phyloP scores from a whole-genome alignment of 2,888 invertebrate genomes.

The Galeruca laticollis region DNA sequence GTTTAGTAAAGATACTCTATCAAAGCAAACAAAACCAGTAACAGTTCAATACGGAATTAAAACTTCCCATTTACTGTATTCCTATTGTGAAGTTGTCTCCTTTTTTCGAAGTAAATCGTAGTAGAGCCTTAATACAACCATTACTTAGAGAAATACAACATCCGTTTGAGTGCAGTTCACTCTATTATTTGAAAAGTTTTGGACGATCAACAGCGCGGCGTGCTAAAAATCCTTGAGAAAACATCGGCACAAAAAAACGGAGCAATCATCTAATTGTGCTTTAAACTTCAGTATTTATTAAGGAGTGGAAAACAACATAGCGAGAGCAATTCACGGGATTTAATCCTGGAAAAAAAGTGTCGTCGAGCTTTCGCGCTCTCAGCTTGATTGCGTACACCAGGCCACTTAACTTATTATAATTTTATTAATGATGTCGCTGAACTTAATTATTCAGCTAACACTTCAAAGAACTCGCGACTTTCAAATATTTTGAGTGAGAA shows the following conservation, averaged over 20 bases:
- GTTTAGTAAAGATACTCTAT: neutral
- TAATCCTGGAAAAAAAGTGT: slow-evolving; percentile 25
- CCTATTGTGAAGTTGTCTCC: neutral
- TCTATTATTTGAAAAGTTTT: slow-evolving; percentile 6
- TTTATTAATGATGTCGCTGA: slow-evolving; percentile 44
- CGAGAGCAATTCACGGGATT: slow-evolving; percentile 24
- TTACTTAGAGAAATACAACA: slow-evolving; percentile 9
- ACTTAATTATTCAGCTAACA: slow-evolving; percentile 39
- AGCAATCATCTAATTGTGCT: slow-evolving; percentile 33
- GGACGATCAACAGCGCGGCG: neutral
- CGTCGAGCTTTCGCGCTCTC: slow-evolving; percentile 15
- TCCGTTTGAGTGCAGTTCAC: neutral
- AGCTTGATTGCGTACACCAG: slow-evolving; percentile 38
- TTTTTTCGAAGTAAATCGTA: neutral
- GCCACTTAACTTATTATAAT: slow-evolving; percentile 47
- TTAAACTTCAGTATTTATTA: slow-evolving; percentile 24
- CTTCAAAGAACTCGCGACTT: neutral
- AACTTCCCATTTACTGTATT: neutral
- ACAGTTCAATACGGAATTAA: neutral
- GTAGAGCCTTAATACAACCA: neutral
- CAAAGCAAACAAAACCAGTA: neutral
- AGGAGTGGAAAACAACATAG: slow-evolving; percentile 22
- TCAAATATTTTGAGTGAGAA: slow-evolving; percentile 4
- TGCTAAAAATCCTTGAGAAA: slow-evolving; percentile 18
- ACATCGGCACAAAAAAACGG: slow-evolving; percentile 17